Percentiles rank a stretch among this genome's conserved stretches.
phyloP scores from a whole-genome alignment of 2,888 invertebrate genomes.

The Chymomyza caudatula region DNA sequence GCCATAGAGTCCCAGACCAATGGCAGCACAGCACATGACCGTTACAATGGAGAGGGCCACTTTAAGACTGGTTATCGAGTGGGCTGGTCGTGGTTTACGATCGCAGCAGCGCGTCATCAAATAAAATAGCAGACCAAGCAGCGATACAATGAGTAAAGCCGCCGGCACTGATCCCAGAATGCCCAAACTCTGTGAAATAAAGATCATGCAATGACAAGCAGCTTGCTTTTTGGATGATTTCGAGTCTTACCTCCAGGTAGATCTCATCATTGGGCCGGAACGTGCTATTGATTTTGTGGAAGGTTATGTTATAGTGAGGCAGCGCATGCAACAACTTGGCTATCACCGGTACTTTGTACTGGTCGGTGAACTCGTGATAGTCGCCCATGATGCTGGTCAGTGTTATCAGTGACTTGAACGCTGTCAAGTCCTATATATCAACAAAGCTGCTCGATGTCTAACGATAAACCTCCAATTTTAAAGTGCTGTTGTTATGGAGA shows the following conservation, averaged over 20 bases:
- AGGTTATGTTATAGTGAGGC: constrained; percentile 94
- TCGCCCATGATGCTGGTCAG: constrained; percentile 67
- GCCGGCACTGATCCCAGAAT: constrained; percentile 96
- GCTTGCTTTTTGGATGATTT: background rate
- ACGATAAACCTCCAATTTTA: constrained; percentile 28
- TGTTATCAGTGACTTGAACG: background rate
- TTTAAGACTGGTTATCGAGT: constrained; percentile 92
- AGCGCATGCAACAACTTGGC: constrained; percentile 92
- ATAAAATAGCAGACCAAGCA: constrained; percentile 93
- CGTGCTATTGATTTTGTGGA: constrained; percentile 93
- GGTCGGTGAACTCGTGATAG: constrained; percentile 81
- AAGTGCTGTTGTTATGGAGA: background rate
- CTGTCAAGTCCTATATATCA: background rate
- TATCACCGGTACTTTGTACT: constrained; percentile 90
- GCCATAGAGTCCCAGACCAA: constrained; percentile 93
- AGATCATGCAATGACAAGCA: background rate
- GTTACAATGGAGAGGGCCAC: constrained; percentile 88
- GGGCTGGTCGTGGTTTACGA: constrained; percentile 91
- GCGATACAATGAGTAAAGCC: constrained; percentile 92
- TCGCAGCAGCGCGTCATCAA: constrained; percentile 97
- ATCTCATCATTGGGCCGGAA: constrained; percentile 93
- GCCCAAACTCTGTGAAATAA: constrained; percentile 87
- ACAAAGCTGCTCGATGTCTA: background rate
- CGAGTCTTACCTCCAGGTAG: constrained; percentile 88
- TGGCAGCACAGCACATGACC: constrained; percentile 92